Evolutionary conservation across 1,140 invertebrate species (phyloP), one percentile per base, ranked within the genome.

Genomic region (Cecropterus lyciades): DNA sequence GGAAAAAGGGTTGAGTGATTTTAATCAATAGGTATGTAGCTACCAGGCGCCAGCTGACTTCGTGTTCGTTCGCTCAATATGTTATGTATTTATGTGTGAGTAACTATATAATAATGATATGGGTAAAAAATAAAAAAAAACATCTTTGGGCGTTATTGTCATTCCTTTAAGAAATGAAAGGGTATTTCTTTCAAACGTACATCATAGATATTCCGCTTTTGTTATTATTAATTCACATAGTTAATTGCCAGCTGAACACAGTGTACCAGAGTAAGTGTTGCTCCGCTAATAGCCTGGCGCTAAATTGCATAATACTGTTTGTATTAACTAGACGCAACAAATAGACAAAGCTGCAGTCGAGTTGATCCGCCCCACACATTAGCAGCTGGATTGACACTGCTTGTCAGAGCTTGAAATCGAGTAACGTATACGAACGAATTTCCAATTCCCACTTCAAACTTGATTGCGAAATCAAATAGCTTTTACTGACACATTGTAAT

Each of bases 351-450:
- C 33, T 55, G 15, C 33, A 20, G 30, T 40, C 14, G 52, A 55
- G 52, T 42, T 42, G 33, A 40, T 55, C 33, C 52, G 52, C 33
- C 17, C 17, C 33, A 37, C 37, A 42, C 33, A 55, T 55, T 55
- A 55, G 52, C 16, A 55, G 52, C 33, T 20, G 30, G 52, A 55
- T 55, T 55, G 52, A 55, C 52, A 55, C 30, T 55, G 52, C 52
- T 55, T 55, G 52, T 20, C 52, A 55, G 52, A 55, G 52, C 52
- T 55, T 55, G 33, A 42, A 55, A 55, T 55, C 5, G 52, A 55
- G 33, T 55, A 55, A 55, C 37, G 52, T 13, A 53, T 55, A 20
- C 33, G 27, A 11, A 55, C 33, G 40, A 40, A 55, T 40, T 55
- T 55, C 52, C 52, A 55, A 55, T 55, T 55, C 37, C 33, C 52